Percentiles rank a stretch among this genome's conserved stretches.
Conservation (phyloP, 2,797 vertebrate genomes). For the Myoxocephalus aenaeus region DNA sequence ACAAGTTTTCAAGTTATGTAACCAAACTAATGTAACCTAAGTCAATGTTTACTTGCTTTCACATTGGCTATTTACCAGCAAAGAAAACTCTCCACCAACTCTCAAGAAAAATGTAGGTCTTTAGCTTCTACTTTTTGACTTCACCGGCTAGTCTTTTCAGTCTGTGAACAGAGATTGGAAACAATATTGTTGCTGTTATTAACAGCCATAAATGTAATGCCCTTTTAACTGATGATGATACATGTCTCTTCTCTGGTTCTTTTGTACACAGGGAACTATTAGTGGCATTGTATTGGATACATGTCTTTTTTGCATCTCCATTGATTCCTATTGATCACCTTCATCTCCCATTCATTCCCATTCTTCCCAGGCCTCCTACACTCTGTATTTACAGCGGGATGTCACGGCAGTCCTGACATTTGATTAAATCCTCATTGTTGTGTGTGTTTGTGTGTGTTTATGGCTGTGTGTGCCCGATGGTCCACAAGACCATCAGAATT, state of each 20-base stretch:
- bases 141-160: not conserved
- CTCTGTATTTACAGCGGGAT: conserved; percentile 28
- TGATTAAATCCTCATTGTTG: conserved; percentile 50
- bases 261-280: not conserved
- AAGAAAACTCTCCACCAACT: not conserved
- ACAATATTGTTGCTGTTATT: not conserved
- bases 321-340: conserved; percentile 36
- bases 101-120: not conserved
- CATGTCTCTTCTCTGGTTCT: not conserved
- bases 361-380: conserved; percentile 4
- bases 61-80: not conserved
- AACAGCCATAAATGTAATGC: not conserved
- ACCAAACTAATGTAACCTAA: no score
- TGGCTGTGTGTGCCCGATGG: conserved; percentile 6
- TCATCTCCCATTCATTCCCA: conserved; percentile 26
- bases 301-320: not conserved
- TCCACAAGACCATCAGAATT: conserved; percentile 61
- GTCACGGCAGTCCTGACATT: conserved; percentile 50
- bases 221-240: conserved; percentile 10
- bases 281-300: not conserved
- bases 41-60: no score
- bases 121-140: not conserved
- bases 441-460: conserved; percentile 13
- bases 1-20: no score
- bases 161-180: not conserved